A percentile compares a stretch with the other conserved stretches of the same genome.
These are phyloP conservation scores for Corythoichthys intestinalis DNA, from an alignment of 2,113 vertebrate genomes.

Conservation along the genomic window DNA sequence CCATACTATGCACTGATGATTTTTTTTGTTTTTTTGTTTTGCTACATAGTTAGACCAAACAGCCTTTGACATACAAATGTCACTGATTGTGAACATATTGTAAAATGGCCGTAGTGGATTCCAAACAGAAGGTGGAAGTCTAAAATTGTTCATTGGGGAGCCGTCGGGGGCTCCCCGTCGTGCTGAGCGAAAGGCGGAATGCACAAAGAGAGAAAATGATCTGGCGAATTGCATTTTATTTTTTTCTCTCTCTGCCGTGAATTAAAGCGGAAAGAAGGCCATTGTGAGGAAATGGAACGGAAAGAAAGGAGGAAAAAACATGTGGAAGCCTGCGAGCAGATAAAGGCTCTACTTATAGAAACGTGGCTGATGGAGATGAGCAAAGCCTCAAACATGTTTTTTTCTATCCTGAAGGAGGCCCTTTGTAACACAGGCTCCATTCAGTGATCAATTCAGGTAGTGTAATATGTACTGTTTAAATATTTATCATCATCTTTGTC, in stretches of 20 bases:
- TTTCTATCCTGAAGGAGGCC: background rate
- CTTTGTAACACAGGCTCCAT: background rate
- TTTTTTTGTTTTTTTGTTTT: too few species aligned
- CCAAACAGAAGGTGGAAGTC: background rate
- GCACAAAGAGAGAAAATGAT: slow-evolving; percentile 2
- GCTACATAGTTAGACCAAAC: too few species aligned
- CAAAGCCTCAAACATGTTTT: background rate
- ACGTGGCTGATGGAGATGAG: slow-evolving; percentile 5
- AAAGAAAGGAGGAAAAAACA: slow-evolving; percentile 3
- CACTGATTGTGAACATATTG: background rate
- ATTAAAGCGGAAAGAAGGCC: slow-evolving; percentile 6
- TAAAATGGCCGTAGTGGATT: background rate
- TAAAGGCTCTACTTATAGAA: slow-evolving; percentile 5
- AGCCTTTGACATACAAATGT: background rate
- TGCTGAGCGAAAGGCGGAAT: background rate
- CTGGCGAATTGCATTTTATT: slow-evolving; percentile 2
- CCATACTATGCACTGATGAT: too few species aligned
- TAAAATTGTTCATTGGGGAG: background rate
- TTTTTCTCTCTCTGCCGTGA: background rate
- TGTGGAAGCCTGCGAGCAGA: slow-evolving; percentile 3
- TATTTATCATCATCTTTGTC: background rate
- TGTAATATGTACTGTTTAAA: background rate
- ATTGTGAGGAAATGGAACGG: slow-evolving; percentile 8
- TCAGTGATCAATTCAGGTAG: background rate
- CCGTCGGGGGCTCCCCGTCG: background rate